Conservation (phyloP, 2,888 invertebrate genomes). For the Epinotia ramella region DNA sequence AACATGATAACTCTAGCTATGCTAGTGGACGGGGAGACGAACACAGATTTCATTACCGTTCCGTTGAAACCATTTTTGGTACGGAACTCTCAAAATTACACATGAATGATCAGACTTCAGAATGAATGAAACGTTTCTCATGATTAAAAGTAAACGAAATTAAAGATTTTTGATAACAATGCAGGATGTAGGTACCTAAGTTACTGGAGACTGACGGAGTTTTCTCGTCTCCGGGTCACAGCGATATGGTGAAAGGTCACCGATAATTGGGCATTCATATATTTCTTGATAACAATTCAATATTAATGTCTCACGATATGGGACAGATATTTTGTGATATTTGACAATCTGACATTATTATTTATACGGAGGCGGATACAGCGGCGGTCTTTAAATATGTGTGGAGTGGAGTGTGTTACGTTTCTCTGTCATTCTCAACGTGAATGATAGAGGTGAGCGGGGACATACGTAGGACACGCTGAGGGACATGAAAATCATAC, state of each 20-base stretch:
- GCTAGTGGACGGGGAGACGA: too few species aligned
- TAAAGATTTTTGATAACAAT: not conserved
- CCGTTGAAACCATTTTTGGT: not conserved
- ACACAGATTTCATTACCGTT: too few species aligned
- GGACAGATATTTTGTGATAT: not conserved
- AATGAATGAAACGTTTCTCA: not conserved
- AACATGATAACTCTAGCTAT: too few species aligned
- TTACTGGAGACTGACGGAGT: constrained; percentile 20
- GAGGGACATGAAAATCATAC: too few species aligned
- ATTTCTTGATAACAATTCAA: constrained; percentile 22
- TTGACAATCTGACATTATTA: not conserved
- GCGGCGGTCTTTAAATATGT: too few species aligned
- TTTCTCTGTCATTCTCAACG: too few species aligned
- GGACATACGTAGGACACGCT: too few species aligned
- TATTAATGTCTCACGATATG: constrained; percentile 14
- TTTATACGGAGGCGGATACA: too few species aligned
- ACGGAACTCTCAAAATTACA: not conserved
- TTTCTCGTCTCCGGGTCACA: constrained; percentile 39
- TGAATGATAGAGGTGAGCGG: too few species aligned
- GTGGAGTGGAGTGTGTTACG: too few species aligned
- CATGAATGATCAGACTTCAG: not conserved
- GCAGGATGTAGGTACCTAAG: not conserved
- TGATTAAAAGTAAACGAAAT: not conserved
- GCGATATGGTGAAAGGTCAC: constrained; percentile 10
- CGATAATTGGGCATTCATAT: constrained; percentile 24